Evolutionary conservation across 2,113 vertebrate genomes (phyloP), one percentile per base, ranked within the genome.

Genomic region (human): DNA sequence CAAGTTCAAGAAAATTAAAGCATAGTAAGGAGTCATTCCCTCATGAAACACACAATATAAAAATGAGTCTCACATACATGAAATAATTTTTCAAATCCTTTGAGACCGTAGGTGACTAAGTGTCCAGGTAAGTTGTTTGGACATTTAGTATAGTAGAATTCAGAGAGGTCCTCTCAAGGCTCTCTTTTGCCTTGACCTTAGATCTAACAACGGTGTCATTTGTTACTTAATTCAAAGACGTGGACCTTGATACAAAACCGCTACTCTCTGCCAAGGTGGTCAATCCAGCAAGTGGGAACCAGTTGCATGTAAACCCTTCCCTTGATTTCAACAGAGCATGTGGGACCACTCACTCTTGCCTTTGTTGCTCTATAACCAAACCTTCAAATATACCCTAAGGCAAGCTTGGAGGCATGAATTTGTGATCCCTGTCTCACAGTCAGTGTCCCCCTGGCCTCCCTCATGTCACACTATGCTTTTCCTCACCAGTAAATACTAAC

Each of bases 1-100:
- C 85, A 13, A 52, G 8, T 50, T 92, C 50, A 86, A 96, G 73
- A 66, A 91, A 92, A 79, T 66, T 89, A 89, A 89, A 90, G 14
- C 16, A 20, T 16, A 84, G 22, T 76, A 79, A 93, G 27, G 14
- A 79, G 20, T 40, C 12, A 73, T 40, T 89, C 40, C 48, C 25
- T 79, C 43, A 59, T 75, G 23, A 94, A 40, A 79, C 13, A 88
- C n/a, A 88, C 4, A 68, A 43, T 55, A 76, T 61, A 90, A 27
- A 88, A 88, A 43, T 40, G 13, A 64, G 20, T 61, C 45, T 93
- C 45, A 89, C 6, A 52, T 48, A 30, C 45, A 83, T 13, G 27
- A 73, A 52, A 83, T 80, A 87, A 27, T 48, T 55, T 27, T 61
- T 40, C 55, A 83, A 68, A 59, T 83, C 40, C 35, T 93, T 88